Evolutionary conservation across 2,797 vertebrate species (phyloP).

Genomic region (Xiphophorus birchmanni): DNA sequence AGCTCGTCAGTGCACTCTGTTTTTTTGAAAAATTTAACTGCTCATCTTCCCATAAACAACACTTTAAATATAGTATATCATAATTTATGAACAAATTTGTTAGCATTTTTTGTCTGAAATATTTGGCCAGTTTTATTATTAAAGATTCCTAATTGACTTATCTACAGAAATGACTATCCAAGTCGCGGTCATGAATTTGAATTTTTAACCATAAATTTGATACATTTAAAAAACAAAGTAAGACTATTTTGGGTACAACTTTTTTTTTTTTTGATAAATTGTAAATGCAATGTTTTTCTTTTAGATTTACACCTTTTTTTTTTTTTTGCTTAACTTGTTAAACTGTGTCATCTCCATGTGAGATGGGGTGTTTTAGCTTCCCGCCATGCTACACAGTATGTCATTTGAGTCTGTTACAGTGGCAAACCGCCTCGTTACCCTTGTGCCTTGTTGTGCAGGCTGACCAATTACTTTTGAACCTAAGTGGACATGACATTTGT

Average conservation of each 20-base stretch:
- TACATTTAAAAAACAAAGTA: neutral
- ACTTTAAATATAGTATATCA: no score
- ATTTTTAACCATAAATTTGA: constrained; percentile 1
- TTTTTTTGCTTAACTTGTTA: constrained; percentile 56
- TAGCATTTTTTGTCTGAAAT: neutral
- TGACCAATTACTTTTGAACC: constrained; percentile 94
- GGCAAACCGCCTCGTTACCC: constrained; percentile 81
- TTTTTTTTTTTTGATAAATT: neutral
- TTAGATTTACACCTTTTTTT: constrained; percentile 10
- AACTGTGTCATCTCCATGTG: constrained; percentile 60
- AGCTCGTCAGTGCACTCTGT: neutral
- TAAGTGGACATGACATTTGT: constrained; percentile 97
- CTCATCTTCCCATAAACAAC: neutral
- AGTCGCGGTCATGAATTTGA: constrained; percentile 11
- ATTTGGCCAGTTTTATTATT: neutral
- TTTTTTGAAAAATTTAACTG: neutral
- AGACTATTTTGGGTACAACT: constrained; percentile 17
- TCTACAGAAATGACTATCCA: constrained; percentile 19
- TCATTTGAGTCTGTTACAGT: constrained; percentile 82
- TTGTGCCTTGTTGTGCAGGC: constrained; percentile 82
- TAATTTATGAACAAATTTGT: neutral
- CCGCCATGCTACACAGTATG: constrained; percentile 71
- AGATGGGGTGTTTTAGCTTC: constrained; percentile 79
- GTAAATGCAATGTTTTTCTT: constrained; percentile 3
- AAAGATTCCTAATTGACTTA: neutral